These are phyloP conservation scores for Cebus imitator DNA, from an alignment of 2,113 vertebrate species.

Conservation along the genomic window DNA sequence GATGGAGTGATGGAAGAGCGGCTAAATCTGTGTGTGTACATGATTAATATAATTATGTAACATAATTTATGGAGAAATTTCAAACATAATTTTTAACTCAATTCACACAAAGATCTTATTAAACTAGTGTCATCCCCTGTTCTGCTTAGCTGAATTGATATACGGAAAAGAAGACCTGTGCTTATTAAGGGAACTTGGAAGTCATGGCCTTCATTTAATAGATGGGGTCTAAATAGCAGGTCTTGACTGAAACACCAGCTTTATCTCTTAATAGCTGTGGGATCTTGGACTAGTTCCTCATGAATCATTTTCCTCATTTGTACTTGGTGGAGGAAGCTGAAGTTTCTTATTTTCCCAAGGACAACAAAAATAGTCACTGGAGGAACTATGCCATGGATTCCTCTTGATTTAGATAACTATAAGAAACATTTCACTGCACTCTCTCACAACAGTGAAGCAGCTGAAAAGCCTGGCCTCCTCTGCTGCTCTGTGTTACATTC, in stretches of 20 bases:
- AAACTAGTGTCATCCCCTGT: neutral
- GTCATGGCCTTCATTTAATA: neutral
- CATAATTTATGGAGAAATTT: neutral
- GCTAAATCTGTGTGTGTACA: neutral
- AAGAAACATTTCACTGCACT: neutral
- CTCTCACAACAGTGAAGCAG: neutral
- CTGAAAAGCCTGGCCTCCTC: neutral
- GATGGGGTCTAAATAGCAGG: neutral
- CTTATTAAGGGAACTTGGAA: neutral
- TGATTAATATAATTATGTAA: neutral
- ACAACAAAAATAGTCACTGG: conserved; percentile 4
- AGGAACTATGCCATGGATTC: neutral
- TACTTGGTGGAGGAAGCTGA: neutral
- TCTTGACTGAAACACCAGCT: neutral
- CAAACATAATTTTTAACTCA: conserved; percentile 36
- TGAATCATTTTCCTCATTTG: neutral
- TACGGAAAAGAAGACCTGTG: neutral
- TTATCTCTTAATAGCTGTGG: neutral
- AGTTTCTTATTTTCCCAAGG: conserved; percentile 11
- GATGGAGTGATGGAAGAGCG: neutral
- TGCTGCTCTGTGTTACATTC: neutral
- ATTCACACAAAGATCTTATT: neutral
- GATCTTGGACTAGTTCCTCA: neutral
- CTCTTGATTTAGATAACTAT: neutral
- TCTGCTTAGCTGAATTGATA: neutral